phyloP scores from a whole-genome alignment of 2,113 vertebrate species.

The Peromyscus californicus region DNA sequence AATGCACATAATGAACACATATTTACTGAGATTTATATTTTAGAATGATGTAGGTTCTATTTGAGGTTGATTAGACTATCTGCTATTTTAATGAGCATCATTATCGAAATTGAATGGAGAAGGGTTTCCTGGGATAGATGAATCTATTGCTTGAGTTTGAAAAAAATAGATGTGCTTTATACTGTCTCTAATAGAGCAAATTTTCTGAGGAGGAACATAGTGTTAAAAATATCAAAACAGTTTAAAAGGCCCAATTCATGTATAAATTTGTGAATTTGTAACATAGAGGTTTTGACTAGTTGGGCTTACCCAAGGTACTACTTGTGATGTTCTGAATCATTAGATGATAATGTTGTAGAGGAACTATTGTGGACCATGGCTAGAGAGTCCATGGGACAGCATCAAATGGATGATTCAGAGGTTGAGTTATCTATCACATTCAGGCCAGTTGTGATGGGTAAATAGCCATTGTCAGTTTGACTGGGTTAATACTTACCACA shows the following conservation, averaged over 20 bases:
- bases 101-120: background rate
- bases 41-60: conserved; percentile 24
- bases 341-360: background rate
- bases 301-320: background rate
- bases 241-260: conserved; percentile 36
- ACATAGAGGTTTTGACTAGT: background rate
- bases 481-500: background rate
- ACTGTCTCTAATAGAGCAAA: background rate
- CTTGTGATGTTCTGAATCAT: background rate
- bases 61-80: conserved; percentile 15
- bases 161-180: background rate
- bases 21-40: conserved; percentile 34
- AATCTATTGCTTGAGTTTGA: conserved; percentile 41
- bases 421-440: background rate
- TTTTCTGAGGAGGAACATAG: background rate
- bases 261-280: background rate
- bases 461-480: background rate
- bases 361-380: background rate
- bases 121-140: conserved; percentile 46
- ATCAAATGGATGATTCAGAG: background rate
- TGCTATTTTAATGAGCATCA: background rate
- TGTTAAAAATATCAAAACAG: background rate
- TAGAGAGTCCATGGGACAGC: background rate
- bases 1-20: conserved; percentile 1
- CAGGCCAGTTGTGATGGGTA: background rate